Evolutionary conservation across 2,888 invertebrate species (phyloP), one percentile per base, ranked within the genome.

Genomic region (Amblyjoppa proteus): DNA sequence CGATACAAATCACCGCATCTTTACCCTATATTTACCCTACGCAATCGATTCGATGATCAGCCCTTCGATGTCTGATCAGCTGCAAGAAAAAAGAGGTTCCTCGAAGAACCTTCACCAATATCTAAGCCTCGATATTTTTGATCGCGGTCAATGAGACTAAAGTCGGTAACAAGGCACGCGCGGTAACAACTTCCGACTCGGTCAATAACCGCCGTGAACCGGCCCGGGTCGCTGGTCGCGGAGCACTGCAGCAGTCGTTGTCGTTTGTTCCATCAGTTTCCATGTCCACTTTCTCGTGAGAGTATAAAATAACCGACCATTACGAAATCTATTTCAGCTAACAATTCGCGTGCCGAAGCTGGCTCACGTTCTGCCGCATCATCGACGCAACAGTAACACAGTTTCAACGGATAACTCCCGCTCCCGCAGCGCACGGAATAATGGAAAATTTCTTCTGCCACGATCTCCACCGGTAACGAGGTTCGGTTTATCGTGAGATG

Each of bases 401-500:
- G 28, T 58, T 58, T 28, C 58, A 28, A 58, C 25, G 58, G 58
- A 28, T 58, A 58, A 58, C 28, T 58, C 58, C 1, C 0, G 4
- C 16, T 7, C 11, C 13, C 7, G 58, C 28, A 13, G 28, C 28
- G 56, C 56, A 25, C 56, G 28, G 58, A 58, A 58, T 58, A 58
- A 58, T 58, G 58, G 58, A 58, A 25, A 58, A 58, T 58, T 58
- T 58, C 58, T 13, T 58, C 58, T 7, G 9, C 56, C 25, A 4
- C 58, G 28, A 58, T 58, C 58, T 58, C 25, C 58, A 28, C 58
- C 28, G n/a, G 58, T 38, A 64, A 38, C 34, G 64, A 64, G 31
- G n/a, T n/a, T 64, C 64, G 31, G 64, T 58, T 34, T 66, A 66
- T 76, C 64, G 61, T 66, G 51, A 25, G 58, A 58, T 28, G 13